phyloP scores from a whole-genome alignment of 1,140 invertebrate species.

The Geopemphigus sp. region DNA sequence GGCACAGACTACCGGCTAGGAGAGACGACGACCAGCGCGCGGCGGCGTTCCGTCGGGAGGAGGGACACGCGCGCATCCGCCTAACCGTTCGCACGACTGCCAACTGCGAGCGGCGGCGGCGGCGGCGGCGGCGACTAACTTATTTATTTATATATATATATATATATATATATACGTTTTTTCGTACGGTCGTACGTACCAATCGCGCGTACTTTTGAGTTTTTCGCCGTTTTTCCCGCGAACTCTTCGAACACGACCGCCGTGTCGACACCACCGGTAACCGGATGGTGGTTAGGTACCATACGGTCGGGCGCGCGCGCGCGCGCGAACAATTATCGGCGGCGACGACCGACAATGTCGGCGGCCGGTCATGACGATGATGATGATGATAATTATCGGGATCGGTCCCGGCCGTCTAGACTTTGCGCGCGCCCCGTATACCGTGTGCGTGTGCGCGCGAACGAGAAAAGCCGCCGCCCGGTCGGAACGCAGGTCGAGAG shows the following conservation, averaged over 20 bases:
- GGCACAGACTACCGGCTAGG: background rate
- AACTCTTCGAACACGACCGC: too few species aligned
- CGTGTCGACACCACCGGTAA: too few species aligned
- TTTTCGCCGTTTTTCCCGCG: too few species aligned
- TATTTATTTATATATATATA: too few species aligned
- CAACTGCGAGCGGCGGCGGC: conserved; percentile 22
- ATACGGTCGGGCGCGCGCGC: background rate
- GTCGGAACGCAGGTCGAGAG: conserved; percentile 25
- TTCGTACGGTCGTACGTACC: too few species aligned
- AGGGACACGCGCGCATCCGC: conserved; percentile 39
- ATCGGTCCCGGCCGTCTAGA: conserved; percentile 28
- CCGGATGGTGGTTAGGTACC: background rate
- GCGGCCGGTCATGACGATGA: background rate
- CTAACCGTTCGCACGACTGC: conserved; percentile 45
- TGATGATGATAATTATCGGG: conserved; percentile 10
- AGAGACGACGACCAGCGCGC: conserved; percentile 11
- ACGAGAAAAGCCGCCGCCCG: conserved; percentile 2
- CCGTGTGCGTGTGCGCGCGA: conserved; percentile 1
- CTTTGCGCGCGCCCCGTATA: conserved; percentile 8
- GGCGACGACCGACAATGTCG: conserved; percentile 7
- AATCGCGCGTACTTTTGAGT: too few species aligned
- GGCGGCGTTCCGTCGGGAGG: conserved; percentile 7
- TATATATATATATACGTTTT: too few species aligned
- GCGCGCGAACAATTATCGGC: conserved; percentile 15
- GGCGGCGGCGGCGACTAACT: background rate